Evolutionary conservation across 1,140 invertebrate species (phyloP), one percentile per base, ranked within the genome.

Genomic region (Bombus superbus): DNA sequence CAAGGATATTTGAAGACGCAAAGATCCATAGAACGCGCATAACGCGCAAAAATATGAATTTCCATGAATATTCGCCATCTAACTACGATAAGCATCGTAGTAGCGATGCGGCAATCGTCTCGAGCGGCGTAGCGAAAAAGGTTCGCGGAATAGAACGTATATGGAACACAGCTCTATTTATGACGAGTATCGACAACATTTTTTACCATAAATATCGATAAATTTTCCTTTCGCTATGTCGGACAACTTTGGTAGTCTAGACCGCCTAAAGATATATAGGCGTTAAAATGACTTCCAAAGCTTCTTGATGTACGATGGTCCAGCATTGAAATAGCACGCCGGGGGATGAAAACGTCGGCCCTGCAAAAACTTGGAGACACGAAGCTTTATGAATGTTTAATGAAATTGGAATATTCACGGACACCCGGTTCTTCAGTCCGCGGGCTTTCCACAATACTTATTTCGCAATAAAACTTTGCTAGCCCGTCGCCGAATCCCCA

Each of bases 321-420:
- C 47, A 2, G 15, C 73, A 38, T 44, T 66, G 64, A 32, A 80
- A 88, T 40, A 64, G 47, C n/a, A 57, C 25, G 25, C n/a, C 11
- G 44, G 28, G 38, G n/a, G 53, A 2, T 18, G 35, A 25, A 32
- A 59, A 74, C 77, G 40, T 1, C 9, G 28, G 1, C 18, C 28
- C 6, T 57, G 69, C 42, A 81, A 85, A 81, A 85, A 79, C 80
- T 78, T 76, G 88, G 71, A 44, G 66, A 81, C 83, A 66, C 59
- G 38, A 35, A n/a, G 88, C 73, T 89, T 89, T 89, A 83, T 89
- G 88, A 89, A 89, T 89, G 81, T 88, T 88, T 88, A 90, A 90
- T 89, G 84, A 88, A 86, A 89, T 86, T 78, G 76, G 83, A 91
- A 92, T 91, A 92, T 90, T 92, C 89, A 87, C 83, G 86, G 89